Conservation (phyloP, 2,113 vertebrate species). For the Dromiciops gliroides region DNA sequence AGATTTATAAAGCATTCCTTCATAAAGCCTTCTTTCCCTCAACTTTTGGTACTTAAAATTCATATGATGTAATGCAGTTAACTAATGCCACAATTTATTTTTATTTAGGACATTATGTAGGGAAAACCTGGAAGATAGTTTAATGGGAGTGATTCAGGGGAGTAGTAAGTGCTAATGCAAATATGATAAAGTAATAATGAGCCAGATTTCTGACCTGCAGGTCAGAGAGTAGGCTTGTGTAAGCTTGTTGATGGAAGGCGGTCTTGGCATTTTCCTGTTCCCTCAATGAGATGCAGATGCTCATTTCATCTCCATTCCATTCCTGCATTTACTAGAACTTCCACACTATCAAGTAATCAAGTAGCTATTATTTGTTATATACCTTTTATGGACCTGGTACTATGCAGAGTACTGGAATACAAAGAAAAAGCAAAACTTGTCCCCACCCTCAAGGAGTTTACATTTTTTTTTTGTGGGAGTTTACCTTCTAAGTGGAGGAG, state of each 20-base stretch:
- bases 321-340: not conserved
- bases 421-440: not conserved
- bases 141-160: conserved; percentile 50
- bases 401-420: not conserved
- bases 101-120: conserved; percentile 61
- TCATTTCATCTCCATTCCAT: not conserved
- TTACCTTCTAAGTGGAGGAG: no score
- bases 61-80: conserved; percentile 61
- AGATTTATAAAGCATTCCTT: conserved; percentile 72
- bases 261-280: not conserved
- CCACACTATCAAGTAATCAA: not conserved
- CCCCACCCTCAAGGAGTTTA: not conserved
- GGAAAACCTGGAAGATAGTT: conserved; percentile 52
- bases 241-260: not conserved
- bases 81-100: conserved; percentile 73
- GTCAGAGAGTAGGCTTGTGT: not conserved
- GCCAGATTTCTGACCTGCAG: conserved; percentile 29
- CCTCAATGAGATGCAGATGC: not conserved
- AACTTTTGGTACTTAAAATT: conserved; percentile 70
- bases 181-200: conserved; percentile 49
- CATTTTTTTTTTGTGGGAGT: no score
- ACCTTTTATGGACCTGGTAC: not conserved
- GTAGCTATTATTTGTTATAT: not conserved
- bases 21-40: conserved; percentile 75
- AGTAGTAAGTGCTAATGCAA: conserved; percentile 68